Conservation (phyloP, 2,888 invertebrate genomes). For the Lysandra coridon region DNA sequence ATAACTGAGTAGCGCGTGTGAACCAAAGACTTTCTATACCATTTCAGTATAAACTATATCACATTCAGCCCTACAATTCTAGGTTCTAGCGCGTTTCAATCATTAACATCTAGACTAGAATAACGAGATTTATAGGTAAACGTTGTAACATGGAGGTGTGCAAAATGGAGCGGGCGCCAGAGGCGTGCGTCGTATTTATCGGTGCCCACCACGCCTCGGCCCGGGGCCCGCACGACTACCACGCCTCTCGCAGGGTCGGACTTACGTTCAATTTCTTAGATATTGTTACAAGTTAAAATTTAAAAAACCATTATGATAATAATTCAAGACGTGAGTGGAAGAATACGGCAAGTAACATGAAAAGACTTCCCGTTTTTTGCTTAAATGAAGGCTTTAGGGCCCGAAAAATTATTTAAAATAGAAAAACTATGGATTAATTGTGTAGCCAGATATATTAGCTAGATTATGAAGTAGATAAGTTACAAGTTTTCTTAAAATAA, state of each 20-base stretch:
- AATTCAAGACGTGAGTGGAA: too few species aligned
- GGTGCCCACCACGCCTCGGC: conserved; percentile 48
- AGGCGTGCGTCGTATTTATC: conserved; percentile 51
- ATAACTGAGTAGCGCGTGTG: not conserved
- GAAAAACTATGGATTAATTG: too few species aligned
- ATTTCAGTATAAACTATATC: not conserved
- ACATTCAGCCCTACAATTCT: not conserved
- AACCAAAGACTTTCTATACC: not conserved
- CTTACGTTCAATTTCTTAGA: conserved; percentile 36
- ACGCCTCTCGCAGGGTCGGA: conserved; percentile 62
- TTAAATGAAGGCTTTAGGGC: too few species aligned
- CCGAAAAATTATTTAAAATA: too few species aligned
- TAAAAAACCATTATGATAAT: not conserved
- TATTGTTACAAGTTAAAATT: not conserved
- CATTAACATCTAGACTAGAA: conserved; percentile 24
- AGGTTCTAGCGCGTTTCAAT: conserved; percentile 5
- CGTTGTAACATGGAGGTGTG: conserved; percentile 40
- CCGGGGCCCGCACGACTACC: conserved; percentile 61
- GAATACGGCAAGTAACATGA: too few species aligned
- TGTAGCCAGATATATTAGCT: too few species aligned
- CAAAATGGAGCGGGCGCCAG: conserved; percentile 61
- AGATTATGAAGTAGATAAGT: too few species aligned
- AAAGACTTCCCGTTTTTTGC: too few species aligned
- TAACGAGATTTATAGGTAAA: conserved; percentile 29
- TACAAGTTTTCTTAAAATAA: too few species aligned